Evolutionary conservation across 2,888 invertebrate species (phyloP).

Genomic region (Lamellibrachia satsuma): DNA sequence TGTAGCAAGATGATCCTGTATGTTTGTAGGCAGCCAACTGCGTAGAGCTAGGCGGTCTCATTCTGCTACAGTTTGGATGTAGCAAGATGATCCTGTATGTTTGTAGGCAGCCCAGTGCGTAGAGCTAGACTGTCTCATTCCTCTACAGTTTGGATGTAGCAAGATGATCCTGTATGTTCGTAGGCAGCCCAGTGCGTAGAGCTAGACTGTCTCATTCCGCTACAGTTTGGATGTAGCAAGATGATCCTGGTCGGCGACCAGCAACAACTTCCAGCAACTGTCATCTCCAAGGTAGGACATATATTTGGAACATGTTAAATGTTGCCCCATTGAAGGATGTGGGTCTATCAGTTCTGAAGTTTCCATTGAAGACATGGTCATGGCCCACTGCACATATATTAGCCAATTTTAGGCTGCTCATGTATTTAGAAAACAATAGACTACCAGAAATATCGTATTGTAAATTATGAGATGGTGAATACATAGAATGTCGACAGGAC

Average conservation of each 20-base stretch:
- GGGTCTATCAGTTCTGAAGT: background rate
- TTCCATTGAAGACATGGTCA: background rate
- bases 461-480: background rate
- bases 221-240: constrained; percentile 78
- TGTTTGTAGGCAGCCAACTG: constrained; percentile 80
- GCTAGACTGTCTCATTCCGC: constrained; percentile 82
- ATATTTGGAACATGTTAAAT: constrained; percentile 1
- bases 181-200: constrained; percentile 88
- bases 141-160: constrained; percentile 78
- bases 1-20: constrained; percentile 70
- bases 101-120: constrained; percentile 87
- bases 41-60: constrained; percentile 82
- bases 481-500: too few relatives aligned
- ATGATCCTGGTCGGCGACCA: constrained; percentile 88
- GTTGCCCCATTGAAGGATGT: background rate
- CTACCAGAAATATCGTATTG: background rate
- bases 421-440: background rate
- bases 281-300: constrained; percentile 75
- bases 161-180: constrained; percentile 73
- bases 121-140: constrained; percentile 84
- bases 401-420: too few relatives aligned
- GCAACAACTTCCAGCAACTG: constrained; percentile 83
- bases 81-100: constrained; percentile 83
- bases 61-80: constrained; percentile 81
- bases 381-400: background rate